Percentiles rank a stretch among this genome's conserved stretches.
phyloP scores from a whole-genome alignment of 2,797 vertebrate genomes.

The Thripadectes ignobilis region DNA sequence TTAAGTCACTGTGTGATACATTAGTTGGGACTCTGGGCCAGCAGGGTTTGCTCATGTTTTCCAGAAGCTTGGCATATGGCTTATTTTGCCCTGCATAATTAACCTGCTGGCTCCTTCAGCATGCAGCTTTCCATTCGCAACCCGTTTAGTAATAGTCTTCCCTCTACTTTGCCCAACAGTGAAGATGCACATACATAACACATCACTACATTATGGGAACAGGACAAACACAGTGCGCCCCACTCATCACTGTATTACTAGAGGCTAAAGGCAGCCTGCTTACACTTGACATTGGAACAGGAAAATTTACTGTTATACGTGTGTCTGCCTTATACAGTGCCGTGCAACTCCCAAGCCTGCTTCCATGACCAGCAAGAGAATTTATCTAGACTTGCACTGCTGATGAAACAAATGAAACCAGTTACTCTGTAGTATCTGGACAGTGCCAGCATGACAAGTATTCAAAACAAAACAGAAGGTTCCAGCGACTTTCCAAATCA shows the following conservation, averaged over 20 bases:
- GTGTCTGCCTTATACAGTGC: not conserved
- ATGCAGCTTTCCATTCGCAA: not conserved
- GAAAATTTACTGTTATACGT: not conserved
- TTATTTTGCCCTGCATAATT: not conserved
- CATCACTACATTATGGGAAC: not conserved
- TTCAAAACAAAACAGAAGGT: not conserved
- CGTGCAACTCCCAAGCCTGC: not conserved
- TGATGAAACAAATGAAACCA: not conserved
- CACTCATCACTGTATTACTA: not conserved
- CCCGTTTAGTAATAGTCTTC: not conserved
- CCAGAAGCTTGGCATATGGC: not conserved
- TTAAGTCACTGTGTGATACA: accelerated
- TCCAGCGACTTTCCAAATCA: not conserved
- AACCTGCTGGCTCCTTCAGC: not conserved
- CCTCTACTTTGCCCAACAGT: not conserved
- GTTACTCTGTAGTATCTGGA: not conserved
- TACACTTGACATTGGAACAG: not conserved
- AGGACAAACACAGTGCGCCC: not conserved
- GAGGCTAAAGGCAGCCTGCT: not conserved
- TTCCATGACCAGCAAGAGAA: not conserved
- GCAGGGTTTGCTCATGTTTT: not conserved
- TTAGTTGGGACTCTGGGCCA: not conserved
- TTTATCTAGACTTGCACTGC: not conserved
- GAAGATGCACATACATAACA: not conserved
- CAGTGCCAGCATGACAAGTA: not conserved